phyloP scores from a whole-genome alignment of 2,113 vertebrate genomes.

The Chauna torquata region DNA sequence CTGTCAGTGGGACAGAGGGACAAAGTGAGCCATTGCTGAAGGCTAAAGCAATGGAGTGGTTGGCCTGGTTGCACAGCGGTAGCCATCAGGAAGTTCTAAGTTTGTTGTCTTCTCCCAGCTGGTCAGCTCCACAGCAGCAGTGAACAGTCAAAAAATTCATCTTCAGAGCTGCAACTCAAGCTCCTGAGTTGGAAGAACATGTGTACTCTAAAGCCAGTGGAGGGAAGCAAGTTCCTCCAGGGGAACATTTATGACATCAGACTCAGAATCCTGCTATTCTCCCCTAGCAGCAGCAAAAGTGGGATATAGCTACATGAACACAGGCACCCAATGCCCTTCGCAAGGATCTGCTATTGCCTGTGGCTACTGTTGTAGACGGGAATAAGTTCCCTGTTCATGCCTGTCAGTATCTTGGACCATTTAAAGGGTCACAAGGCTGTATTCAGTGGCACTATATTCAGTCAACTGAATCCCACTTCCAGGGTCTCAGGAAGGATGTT shows the following conservation, averaged over 20 bases:
- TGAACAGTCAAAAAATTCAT: not conserved
- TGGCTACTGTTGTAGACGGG: not conserved
- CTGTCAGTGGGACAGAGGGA: not conserved
- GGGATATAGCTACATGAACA: not conserved
- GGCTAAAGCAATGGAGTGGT: not conserved
- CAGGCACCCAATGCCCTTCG: fast-evolving
- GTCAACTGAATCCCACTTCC: not conserved
- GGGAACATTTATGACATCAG: not conserved
- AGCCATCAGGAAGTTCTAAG: not conserved
- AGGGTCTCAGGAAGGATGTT: not conserved
- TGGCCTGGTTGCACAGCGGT: not conserved
- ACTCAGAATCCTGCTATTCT: not conserved
- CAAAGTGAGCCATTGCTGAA: not conserved
- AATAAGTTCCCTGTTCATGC: not conserved
- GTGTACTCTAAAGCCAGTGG: not conserved
- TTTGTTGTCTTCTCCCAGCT: not conserved
- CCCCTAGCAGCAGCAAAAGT: not conserved
- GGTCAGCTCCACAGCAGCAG: not conserved
- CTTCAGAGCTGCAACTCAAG: not conserved
- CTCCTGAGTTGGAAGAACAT: not conserved
- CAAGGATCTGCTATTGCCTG: not conserved
- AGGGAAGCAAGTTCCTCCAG: not conserved
- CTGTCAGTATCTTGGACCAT: not conserved
- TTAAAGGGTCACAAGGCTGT: not conserved
- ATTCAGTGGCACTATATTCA: not conserved